Base-by-base conservation (phyloP, 1,140 invertebrate genomes). In the Lepidurus packardi region DNA sequence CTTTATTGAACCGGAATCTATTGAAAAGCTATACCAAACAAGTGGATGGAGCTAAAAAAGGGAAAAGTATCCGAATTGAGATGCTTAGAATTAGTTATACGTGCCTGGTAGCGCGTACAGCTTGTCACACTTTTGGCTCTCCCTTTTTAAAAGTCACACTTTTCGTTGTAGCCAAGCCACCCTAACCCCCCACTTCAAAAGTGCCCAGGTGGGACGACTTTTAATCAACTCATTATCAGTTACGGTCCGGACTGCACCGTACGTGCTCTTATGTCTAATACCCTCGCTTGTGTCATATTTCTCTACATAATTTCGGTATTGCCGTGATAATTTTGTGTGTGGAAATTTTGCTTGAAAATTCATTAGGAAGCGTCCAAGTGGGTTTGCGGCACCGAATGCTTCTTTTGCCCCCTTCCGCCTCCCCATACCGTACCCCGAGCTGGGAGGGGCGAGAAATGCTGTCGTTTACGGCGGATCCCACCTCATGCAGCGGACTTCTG, bases 401-500 rank as follows among this genome's bases (percentile, higher is more conserved):
- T 65, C 53, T 65, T 13, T 65, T 65, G 53, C 53, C 53, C 53
- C 53, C 53, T 65, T 65, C 53, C 6, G 21, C 53, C 53, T 21
- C 53, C 21, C 21, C 16, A 13, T 21, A 65, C 53, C 8, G 53
- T n/a, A 9, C 53, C 53, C 53, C 53, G 53, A 65, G 53, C 53
- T 65, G 53, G 53, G n/a, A 65, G 53, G 53, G n/a, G 53, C 53
- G 53, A 13, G 53, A 65, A 9, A 65, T 65, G 53, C 53, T 65
- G 21, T 0, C 53, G 53, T 65, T 65, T 65, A 65, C 53, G 16
- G 13, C 53, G 53, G 53, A 65, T 65, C 53, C 53, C 16, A 65
- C 53, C 53, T 65, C 53, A 21, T 65, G 53, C 73, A 77, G 82
- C 45, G 82, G 82, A 13, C 79, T 82, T 44, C 76, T 82, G 13